Evolutionary conservation across 2,888 invertebrate genomes (phyloP).

Genomic region (Agrochola lychnidis): DNA sequence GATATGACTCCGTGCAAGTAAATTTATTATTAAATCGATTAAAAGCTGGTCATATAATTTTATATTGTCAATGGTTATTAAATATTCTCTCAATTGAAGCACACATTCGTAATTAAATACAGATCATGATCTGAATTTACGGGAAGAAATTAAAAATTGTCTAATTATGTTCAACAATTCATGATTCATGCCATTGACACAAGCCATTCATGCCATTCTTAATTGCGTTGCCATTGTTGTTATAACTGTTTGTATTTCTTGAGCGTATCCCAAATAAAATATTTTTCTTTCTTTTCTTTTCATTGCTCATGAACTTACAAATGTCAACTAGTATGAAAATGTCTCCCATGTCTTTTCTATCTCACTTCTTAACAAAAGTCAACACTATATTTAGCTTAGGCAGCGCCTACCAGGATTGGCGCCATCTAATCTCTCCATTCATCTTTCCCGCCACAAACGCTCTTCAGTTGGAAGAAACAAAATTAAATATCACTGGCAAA

Average conservation of each 20-base stretch:
- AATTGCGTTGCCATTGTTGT: no score
- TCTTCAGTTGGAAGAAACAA: constrained; percentile 37
- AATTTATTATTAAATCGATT: background rate
- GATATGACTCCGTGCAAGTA: no score
- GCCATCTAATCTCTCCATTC: constrained; percentile 41
- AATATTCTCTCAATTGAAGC: no score
- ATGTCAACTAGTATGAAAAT: background rate
- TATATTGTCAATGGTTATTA: no score
- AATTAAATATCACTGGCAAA: constrained; percentile 23
- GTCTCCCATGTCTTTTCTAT: background rate
- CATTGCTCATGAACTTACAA: background rate
- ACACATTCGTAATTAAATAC: background rate
- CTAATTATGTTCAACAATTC: background rate
- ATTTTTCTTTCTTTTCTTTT: no score
- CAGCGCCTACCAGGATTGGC: constrained; percentile 29
- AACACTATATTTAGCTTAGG: constrained; percentile 24
- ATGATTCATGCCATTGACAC: no score
- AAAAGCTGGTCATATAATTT: background rate
- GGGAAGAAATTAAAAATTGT: background rate
- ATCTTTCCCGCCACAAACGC: constrained; percentile 47
- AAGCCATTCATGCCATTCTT: no score
- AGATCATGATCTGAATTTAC: background rate
- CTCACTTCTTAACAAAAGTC: constrained; percentile 8
- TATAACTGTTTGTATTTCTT: no score
- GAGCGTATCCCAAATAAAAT: no score